A percentile compares a stretch with the other conserved stretches of the same genome.
phyloP scores from a whole-genome alignment of 1,140 invertebrate species.

The Drosophila serrata region DNA sequence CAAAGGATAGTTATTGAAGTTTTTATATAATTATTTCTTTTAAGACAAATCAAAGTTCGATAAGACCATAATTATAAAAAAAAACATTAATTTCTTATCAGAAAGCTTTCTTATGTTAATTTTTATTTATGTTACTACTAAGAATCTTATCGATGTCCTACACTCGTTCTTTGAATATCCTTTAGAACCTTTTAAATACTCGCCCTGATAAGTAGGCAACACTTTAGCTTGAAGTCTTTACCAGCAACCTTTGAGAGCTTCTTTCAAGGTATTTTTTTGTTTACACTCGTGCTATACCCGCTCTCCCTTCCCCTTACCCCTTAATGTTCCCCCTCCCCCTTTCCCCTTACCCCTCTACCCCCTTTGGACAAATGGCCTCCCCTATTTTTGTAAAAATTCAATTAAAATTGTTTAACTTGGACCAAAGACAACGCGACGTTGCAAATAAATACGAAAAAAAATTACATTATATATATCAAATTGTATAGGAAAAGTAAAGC shows the following conservation, averaged over 20 bases:
- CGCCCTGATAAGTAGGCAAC: constrained; percentile 50
- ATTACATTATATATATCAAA: constrained; percentile 72
- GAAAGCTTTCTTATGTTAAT: too few relatives aligned
- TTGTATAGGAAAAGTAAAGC: constrained; percentile 40
- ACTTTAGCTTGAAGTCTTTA: constrained; percentile 15
- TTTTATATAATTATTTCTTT: too few relatives aligned
- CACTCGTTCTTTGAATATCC: neutral
- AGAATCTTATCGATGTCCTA: neutral
- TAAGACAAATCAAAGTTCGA: too few relatives aligned
- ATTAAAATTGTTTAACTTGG: constrained; percentile 79
- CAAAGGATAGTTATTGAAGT: too few relatives aligned
- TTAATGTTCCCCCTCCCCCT: too few relatives aligned
- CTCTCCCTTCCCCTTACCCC: neutral
- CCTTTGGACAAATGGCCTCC: constrained; percentile 57
- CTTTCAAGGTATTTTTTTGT: neutral
- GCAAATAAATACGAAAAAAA: constrained; percentile 38
- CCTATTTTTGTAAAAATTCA: constrained; percentile 76
- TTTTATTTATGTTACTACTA: too few relatives aligned
- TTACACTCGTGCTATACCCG: neutral
- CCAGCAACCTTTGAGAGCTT: neutral
- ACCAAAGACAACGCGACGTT: constrained; percentile 21
- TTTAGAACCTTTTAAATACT: too few relatives aligned
- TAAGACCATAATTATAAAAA: too few relatives aligned
- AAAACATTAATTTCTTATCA: too few relatives aligned
- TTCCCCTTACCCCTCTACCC: neutral